These are phyloP conservation scores for Noctuana brunneofusca DNA, from an alignment of 2,888 invertebrate species.

Conservation along the genomic window DNA sequence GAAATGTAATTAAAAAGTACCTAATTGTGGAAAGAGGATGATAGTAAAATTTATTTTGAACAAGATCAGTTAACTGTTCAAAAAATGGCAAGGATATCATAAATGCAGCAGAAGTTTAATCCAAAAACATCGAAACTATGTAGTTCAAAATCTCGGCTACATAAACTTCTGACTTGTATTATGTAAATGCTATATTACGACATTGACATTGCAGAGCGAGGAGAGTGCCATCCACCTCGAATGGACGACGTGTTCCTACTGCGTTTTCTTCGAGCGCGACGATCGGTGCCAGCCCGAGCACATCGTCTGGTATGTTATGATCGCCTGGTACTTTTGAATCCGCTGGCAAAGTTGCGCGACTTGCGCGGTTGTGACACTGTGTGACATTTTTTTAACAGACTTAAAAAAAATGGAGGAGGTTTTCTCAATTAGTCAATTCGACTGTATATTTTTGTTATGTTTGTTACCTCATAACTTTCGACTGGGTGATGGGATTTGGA, in stretches of 20 bases:
- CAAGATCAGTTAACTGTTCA: background rate
- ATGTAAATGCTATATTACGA: slow-evolving; percentile 4
- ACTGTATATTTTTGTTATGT: no score
- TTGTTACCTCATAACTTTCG: no score
- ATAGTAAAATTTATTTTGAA: background rate
- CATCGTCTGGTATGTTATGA: slow-evolving; percentile 86
- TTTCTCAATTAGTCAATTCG: no score
- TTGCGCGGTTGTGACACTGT: slow-evolving; percentile 32
- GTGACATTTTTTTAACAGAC: background rate
- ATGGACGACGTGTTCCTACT: slow-evolving; percentile 88
- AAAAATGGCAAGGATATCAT: slow-evolving; percentile 30
- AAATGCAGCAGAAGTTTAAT: slow-evolving; percentile 17
- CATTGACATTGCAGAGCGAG: slow-evolving; percentile 81
- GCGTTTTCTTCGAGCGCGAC: slow-evolving; percentile 87
- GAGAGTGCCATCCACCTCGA: slow-evolving; percentile 86
- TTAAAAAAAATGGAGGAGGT: no score
- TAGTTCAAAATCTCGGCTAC: background rate
- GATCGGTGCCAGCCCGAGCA: slow-evolving; percentile 86
- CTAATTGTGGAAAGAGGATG: no score
- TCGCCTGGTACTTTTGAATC: slow-evolving; percentile 40
- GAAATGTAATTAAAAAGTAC: no score
- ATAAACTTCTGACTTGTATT: background rate
- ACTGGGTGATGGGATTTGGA: no score
- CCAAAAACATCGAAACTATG: slow-evolving; percentile 25
- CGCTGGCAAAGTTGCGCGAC: slow-evolving; percentile 38